Evolutionary conservation across 2,888 invertebrate species (phyloP).

Genomic region (Campoletis raptor): DNA sequence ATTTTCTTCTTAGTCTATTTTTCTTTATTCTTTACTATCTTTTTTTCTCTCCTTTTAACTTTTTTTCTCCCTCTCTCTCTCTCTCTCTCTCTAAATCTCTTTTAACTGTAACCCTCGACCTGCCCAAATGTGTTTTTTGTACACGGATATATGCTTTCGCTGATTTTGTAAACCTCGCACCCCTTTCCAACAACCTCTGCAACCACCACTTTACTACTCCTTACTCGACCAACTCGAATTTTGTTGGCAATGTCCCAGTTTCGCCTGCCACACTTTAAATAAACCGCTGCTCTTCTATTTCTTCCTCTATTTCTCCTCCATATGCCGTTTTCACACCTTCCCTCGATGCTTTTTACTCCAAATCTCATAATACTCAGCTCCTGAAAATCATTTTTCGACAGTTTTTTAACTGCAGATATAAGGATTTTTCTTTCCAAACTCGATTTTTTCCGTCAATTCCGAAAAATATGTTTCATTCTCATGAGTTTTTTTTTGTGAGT

Average conservation of each 20-base stretch:
- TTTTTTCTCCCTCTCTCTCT: constrained; percentile 18
- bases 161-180: constrained; percentile 59
- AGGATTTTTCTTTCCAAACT: constrained; percentile 19
- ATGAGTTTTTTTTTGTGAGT: not conserved
- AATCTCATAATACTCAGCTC: not conserved
- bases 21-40: not conserved
- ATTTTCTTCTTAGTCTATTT: not conserved
- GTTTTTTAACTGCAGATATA: constrained; percentile 33
- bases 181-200: constrained; percentile 40
- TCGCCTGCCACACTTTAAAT: constrained; percentile 78
- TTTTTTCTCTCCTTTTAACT: not conserved
- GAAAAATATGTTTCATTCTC: not conserved
- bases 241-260: constrained; percentile 82
- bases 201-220: constrained; percentile 79
- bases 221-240: constrained; percentile 80
- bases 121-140: constrained; percentile 4
- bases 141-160: not conserved
- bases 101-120: constrained; percentile 20
- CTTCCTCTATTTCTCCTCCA: constrained; percentile 25
- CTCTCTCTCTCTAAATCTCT: constrained; percentile 28
- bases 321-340: constrained; percentile 55
- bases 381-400: constrained; percentile 19
- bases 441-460: not conserved
- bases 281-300: constrained; percentile 53
- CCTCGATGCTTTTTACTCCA: constrained; percentile 8